Base-by-base conservation (phyloP, 2,113 vertebrate genomes). In the Tringa solitaria region DNA sequence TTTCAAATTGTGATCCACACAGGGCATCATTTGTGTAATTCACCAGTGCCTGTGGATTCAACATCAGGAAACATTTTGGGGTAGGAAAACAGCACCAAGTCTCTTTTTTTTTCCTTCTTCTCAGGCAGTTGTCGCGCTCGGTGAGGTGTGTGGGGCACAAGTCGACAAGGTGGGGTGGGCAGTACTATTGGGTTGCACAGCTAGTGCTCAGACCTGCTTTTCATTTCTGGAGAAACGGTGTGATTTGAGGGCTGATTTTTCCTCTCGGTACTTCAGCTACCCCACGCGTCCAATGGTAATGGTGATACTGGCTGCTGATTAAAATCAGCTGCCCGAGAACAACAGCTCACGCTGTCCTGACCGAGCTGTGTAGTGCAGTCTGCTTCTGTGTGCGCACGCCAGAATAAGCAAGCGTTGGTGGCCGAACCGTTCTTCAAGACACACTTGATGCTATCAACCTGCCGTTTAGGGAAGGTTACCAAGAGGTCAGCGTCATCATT, bases 371-470 rank as follows among this genome's bases (percentile, higher is more conserved):
- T 12, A 32, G 61, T 8, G 57, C 85, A 54, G 70, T 4, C 10
- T 87, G 85, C 14, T 39, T 43, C 46, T 60, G 32, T 61, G 51
- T n/a, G 54, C 86, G 59, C 48, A 27, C 0, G 7, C 72, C 92
- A 93, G 83, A 80, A 69, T 65, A 92, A 96, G 72, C 93, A 89
- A 81, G 80, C 5, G 0, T 74, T 80, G 86, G 91, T 90, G 91
- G 72, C 93, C 84, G 67, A 86, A 88, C 75, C 0, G 0, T 73
- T 78, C 65, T 48, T 90, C 90, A 86, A 93, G 76, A 65, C 60
- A 77, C 41, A 8, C 76, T 95, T 91, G 94, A 94, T 94, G 87
- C 78, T 92, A 95, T 91, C 89, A 87, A 82, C 89, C 80, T 92
- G 93, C 73, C 12, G 0, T 81, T 89, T 46, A 87, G 60, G 84